A percentile compares a stretch with the other conserved stretches of the same genome.
Evolutionary conservation across 2,113 vertebrate genomes (phyloP).

Genomic region (Bagarius yarrelli): DNA sequence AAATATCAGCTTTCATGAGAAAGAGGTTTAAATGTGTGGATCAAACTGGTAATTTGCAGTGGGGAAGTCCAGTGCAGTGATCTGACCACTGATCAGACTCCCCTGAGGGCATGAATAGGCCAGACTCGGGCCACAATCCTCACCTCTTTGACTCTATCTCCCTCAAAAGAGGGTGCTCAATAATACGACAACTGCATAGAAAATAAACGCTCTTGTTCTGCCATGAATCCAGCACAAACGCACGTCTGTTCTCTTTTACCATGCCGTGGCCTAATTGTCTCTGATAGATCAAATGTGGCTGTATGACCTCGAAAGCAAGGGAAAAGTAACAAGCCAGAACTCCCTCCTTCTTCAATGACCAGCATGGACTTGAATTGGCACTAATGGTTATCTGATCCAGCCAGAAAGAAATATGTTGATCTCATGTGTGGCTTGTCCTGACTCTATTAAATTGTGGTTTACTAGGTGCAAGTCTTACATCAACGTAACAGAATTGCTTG

Average conservation of each 20-base stretch:
- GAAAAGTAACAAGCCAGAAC: constrained; percentile 15
- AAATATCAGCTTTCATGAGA: constrained; percentile 29
- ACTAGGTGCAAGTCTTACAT: constrained; percentile 58
- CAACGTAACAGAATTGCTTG: constrained; percentile 60
- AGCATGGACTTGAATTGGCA: constrained; percentile 18
- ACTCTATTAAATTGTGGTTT: constrained; percentile 62
- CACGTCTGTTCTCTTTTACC: constrained; percentile 56
- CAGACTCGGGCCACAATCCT: constrained; percentile 28
- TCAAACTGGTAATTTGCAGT: constrained; percentile 20
- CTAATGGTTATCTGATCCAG: constrained; percentile 27
- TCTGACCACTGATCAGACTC: constrained; percentile 31
- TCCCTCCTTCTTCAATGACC: background rate
- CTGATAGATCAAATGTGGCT: constrained; percentile 57
- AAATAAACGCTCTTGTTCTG: constrained; percentile 48
- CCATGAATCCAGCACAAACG: constrained; percentile 52
- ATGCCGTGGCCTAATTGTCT: constrained; percentile 53
- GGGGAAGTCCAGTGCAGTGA: constrained; percentile 27
- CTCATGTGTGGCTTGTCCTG: constrained; percentile 51
- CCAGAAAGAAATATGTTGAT: constrained; percentile 54
- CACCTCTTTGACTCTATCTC: constrained; percentile 43
- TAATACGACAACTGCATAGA: constrained; percentile 59
- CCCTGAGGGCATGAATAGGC: constrained; percentile 37
- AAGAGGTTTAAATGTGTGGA: constrained; percentile 2
- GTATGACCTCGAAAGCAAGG: constrained; percentile 31
- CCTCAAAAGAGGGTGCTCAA: constrained; percentile 52